Evolutionary conservation across 1,140 invertebrate species (phyloP).

Genomic region (Heliconius hermathena): DNA sequence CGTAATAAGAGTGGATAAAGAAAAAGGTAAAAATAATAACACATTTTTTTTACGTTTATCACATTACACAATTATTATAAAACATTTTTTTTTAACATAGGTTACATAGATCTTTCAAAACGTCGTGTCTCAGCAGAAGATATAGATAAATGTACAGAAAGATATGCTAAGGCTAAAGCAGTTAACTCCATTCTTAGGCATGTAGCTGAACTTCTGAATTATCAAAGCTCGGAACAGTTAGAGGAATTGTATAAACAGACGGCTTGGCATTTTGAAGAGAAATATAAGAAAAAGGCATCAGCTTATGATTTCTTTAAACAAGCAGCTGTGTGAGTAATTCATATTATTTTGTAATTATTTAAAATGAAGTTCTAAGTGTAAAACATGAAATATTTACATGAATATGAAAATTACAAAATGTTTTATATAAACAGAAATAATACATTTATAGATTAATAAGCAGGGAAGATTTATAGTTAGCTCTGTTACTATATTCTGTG

Average conservation of each 20-base stretch:
- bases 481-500: too few relatives aligned
- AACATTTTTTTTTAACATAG: constrained; percentile 73
- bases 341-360: background rate
- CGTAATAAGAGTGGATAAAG: constrained; percentile 99
- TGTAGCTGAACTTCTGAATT: constrained; percentile 96
- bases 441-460: too few relatives aligned
- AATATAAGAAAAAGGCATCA: constrained; percentile 96
- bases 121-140: constrained; percentile 98
- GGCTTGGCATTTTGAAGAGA: constrained; percentile 99
- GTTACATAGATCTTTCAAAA: constrained; percentile 99
- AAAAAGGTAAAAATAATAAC: constrained; percentile 89
- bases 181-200: constrained; percentile 99
- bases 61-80: background rate
- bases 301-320: constrained; percentile 99
- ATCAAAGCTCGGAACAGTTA: constrained; percentile 94
- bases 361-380: background rate
- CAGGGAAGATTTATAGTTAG: too few relatives aligned
- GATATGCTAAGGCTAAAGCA: constrained; percentile 99
- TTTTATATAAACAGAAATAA: too few relatives aligned
- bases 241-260: constrained; percentile 98
- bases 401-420: too few relatives aligned
- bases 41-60: background rate
- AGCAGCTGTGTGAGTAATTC: constrained; percentile 92
- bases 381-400: too few relatives aligned
- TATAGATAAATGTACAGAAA: constrained; percentile 98